These are phyloP conservation scores for Elephantulus edwardii DNA, from an alignment of 2,113 vertebrate species.

Conservation along the genomic window DNA sequence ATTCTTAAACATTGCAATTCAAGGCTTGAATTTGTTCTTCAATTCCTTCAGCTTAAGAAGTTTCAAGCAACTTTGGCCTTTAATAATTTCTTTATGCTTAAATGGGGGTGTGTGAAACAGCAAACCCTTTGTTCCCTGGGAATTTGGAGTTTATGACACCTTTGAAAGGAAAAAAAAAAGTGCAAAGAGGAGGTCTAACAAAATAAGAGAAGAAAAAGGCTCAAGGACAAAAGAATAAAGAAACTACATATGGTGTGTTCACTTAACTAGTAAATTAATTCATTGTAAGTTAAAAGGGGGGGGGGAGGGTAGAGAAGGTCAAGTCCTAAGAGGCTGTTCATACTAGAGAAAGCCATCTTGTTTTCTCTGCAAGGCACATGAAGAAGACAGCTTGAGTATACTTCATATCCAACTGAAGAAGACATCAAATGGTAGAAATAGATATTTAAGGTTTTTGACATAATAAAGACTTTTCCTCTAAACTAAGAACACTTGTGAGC, in stretches of 20 bases:
- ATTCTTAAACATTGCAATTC: too few species aligned
- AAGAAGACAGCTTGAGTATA: not conserved
- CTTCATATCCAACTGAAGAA: not conserved
- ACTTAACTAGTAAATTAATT: not conserved
- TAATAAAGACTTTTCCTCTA: not conserved
- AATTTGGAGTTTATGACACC: not conserved
- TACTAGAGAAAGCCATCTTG: not conserved
- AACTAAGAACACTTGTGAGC: not conserved
- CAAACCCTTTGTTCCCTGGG: not conserved
- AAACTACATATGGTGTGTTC: not conserved
- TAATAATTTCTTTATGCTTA: not conserved
- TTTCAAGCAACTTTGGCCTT: too few species aligned
- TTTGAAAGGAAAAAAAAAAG: not conserved
- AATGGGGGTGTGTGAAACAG: not conserved
- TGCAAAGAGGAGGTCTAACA: not conserved
- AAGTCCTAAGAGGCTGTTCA: not conserved
- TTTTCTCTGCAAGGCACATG: not conserved
- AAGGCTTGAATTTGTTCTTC: too few species aligned
- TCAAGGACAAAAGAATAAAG: slow-evolving; percentile 7
- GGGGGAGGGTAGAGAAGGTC: not conserved
- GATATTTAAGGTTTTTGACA: not conserved
- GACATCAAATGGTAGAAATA: not conserved
- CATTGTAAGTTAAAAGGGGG: not conserved
- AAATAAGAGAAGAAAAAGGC: not conserved
- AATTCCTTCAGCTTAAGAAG: too few species aligned